These are phyloP conservation scores for Neosilurus hyrtlii DNA, from an alignment of 2,797 vertebrate genomes.

Conservation along the genomic window DNA sequence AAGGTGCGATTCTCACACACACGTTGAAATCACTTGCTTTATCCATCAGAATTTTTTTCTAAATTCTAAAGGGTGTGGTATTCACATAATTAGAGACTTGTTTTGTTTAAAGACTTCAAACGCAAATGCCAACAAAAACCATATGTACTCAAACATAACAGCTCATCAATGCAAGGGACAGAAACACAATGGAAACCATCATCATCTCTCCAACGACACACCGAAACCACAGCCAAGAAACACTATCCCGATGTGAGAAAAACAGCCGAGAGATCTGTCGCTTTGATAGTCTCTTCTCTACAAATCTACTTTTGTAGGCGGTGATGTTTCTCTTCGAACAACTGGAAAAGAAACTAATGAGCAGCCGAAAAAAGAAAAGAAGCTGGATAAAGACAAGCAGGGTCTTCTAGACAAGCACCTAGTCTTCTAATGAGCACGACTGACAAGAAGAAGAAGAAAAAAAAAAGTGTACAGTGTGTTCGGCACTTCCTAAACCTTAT, in stretches of 20 bases:
- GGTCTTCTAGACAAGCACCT: background rate
- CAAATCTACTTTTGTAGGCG: background rate
- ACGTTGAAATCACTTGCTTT: background rate
- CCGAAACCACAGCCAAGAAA: background rate
- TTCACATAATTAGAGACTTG: background rate
- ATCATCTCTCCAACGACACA: background rate
- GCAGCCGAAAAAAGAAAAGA: background rate
- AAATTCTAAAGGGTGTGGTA: background rate
- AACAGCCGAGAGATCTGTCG: background rate
- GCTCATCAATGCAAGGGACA: background rate
- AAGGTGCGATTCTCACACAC: background rate
- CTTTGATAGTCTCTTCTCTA: background rate
- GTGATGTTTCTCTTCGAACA: constrained; percentile 4
- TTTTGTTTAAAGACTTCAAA: background rate
- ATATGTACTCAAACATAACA: background rate
- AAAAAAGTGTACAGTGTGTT: background rate
- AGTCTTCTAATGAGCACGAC: constrained; percentile 10
- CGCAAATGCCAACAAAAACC: background rate
- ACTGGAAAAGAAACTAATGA: constrained; percentile 7
- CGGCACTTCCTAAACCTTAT: background rate
- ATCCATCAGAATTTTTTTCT: background rate
- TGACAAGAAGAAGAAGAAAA: background rate
- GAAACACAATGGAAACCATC: background rate
- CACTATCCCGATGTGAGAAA: too few species aligned
- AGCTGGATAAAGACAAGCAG: background rate